These are phyloP conservation scores for Hylaeus volcanicus DNA, from an alignment of 1,140 invertebrate species.

Conservation along the genomic window DNA sequence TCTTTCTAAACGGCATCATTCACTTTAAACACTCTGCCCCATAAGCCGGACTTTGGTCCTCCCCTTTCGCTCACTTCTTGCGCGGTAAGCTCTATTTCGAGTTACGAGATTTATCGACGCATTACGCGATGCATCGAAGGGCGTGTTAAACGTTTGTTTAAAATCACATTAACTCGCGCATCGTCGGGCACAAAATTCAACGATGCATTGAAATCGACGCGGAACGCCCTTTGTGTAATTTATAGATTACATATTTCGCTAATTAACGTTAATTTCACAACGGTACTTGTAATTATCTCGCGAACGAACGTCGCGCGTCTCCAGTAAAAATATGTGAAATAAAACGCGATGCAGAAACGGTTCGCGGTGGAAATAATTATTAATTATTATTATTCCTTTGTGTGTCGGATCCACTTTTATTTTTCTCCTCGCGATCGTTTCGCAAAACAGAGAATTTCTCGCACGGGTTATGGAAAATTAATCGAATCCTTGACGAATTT, in stretches of 20 bases:
- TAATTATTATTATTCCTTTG: slow-evolving; percentile 6
- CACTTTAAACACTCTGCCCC: not conserved
- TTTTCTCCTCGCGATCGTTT: not conserved
- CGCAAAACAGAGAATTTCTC: slow-evolving; percentile 11
- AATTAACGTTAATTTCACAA: no score
- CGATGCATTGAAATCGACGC: not conserved
- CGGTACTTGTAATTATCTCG: no score
- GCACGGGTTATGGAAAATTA: not conserved
- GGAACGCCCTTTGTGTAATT: no score
- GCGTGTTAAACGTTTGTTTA: not conserved
- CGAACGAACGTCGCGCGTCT: no score
- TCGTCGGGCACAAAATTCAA: not conserved
- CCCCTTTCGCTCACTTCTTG: not conserved
- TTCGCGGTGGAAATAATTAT: not conserved
- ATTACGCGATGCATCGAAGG: not conserved
- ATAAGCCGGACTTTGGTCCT: slow-evolving; percentile 10
- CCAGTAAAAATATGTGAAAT: not conserved
- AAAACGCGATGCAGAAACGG: not conserved
- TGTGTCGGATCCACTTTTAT: not conserved
- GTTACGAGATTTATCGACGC: not conserved
- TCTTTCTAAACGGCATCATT: slow-evolving; percentile 28
- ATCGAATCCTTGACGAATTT: not conserved
- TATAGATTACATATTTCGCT: no score
- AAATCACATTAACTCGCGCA: not conserved
- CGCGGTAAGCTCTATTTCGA: not conserved